phyloP scores from a whole-genome alignment of 2,797 vertebrate species.

The Presbytis comata region DNA sequence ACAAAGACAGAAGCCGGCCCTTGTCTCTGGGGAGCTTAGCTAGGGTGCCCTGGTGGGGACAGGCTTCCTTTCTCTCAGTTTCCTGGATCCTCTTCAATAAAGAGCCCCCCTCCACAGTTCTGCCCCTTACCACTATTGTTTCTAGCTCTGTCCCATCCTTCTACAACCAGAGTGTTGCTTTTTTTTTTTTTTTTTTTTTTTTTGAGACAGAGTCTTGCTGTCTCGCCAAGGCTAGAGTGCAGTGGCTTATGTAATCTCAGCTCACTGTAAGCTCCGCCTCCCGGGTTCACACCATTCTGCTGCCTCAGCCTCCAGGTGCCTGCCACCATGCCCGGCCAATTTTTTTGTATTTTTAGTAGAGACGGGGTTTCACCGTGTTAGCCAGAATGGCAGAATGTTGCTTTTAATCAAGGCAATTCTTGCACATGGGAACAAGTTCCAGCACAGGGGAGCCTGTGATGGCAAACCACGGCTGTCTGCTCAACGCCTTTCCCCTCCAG shows the following conservation, averaged over 20 bases:
- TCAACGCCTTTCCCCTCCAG: accelerated
- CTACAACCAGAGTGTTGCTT: background rate
- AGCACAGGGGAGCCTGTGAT: accelerated
- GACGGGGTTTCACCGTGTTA: too few relatives aligned
- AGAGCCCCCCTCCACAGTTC: accelerated
- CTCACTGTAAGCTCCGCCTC: too few relatives aligned
- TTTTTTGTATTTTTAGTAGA: too few relatives aligned
- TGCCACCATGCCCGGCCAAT: accelerated
- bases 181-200: too few relatives aligned
- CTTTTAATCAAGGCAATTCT: background rate
- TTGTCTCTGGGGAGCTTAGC: background rate
- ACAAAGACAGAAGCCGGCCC: background rate
- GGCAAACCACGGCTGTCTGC: background rate
- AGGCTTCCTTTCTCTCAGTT: too few relatives aligned
- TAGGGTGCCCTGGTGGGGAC: background rate
- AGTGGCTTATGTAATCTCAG: too few relatives aligned
- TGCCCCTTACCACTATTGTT: accelerated
- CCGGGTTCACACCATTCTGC: too few relatives aligned
- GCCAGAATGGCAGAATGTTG: background rate
- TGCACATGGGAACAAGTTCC: background rate
- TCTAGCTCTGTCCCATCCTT: background rate
- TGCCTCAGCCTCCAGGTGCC: too few relatives aligned
- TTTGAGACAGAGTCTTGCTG: too few relatives aligned
- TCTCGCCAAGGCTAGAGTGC: accelerated
- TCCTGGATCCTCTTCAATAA: background rate